A percentile compares a stretch with the other conserved stretches of the same genome.
Evolutionary conservation across 1,140 invertebrate species (phyloP).

Genomic region (Panagrolaimus sp.): DNA sequence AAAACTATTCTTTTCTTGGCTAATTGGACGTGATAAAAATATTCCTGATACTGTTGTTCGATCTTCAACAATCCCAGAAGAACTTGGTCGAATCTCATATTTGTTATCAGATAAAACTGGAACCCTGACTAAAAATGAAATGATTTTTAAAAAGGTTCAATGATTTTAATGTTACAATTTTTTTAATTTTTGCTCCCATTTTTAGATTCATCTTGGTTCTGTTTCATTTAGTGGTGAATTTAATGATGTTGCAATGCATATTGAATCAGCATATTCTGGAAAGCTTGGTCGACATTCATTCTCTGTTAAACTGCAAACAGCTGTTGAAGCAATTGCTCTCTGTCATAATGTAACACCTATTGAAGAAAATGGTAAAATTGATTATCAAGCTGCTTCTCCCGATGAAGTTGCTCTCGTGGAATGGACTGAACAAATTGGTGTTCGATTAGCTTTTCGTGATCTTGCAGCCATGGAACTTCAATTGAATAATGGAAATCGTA

Average conservation of each 20-base stretch:
- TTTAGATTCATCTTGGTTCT: constrained; percentile 55
- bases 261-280: constrained; percentile 54
- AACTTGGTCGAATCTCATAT: constrained; percentile 90
- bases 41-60: constrained; percentile 92
- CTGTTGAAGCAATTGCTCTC: constrained; percentile 84
- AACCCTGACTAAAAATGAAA: constrained; percentile 95
- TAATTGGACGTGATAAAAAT: constrained; percentile 84
- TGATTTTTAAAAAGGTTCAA: constrained; percentile 67
- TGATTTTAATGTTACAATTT: too few relatives aligned
- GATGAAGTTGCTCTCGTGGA: constrained; percentile 85
- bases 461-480: constrained; percentile 73
- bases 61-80: constrained; percentile 97
- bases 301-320: constrained; percentile 64
- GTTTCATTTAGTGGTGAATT: constrained; percentile 58
- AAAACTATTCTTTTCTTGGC: constrained; percentile 93
- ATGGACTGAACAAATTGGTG: constrained; percentile 70
- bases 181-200: too few relatives aligned
- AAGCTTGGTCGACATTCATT: constrained; percentile 53
- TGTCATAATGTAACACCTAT: constrained; percentile 99
- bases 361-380: constrained; percentile 68
- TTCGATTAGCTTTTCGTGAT: constrained; percentile 70
- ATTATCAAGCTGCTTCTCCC: constrained; percentile 85
- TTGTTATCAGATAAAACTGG: constrained; percentile 95
- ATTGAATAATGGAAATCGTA: constrained; percentile 69
- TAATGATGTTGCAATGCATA: constrained; percentile 51